Conservation (phyloP, 2,113 vertebrate genomes). For the Xiphophorus couchianus region DNA sequence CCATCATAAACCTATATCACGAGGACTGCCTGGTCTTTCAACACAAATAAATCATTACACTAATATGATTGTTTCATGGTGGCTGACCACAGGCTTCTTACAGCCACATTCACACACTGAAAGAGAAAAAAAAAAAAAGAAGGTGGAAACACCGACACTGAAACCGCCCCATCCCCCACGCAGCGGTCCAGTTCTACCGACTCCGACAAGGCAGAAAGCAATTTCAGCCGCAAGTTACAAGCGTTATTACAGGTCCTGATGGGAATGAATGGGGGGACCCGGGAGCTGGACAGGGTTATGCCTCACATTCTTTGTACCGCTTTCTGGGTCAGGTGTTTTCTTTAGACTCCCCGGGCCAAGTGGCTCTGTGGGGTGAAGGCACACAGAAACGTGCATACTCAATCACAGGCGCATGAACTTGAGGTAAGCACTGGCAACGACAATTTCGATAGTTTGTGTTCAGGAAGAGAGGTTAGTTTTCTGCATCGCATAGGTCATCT, state of each 20-base stretch:
- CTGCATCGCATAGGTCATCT: slow-evolving; percentile 18
- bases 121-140: too few species aligned
- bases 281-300: slow-evolving; percentile 52
- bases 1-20: slow-evolving; percentile 66
- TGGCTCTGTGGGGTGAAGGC: neutral
- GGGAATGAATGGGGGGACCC: slow-evolving; percentile 73
- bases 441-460: slow-evolving; percentile 18
- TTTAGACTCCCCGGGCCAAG: slow-evolving; percentile 12
- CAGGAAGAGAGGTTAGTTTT: slow-evolving; percentile 19
- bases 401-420: slow-evolving; percentile 3
- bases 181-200: slow-evolving; percentile 50
- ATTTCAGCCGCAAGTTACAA: slow-evolving; percentile 81
- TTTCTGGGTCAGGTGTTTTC: slow-evolving; percentile 66
- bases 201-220: slow-evolving; percentile 74
- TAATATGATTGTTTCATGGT: slow-evolving; percentile 75
- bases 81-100: slow-evolving; percentile 57
- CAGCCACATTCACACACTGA: slow-evolving; percentile 21
- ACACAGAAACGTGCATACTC: neutral
- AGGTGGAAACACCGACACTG: neutral
- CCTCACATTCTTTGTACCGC: slow-evolving; percentile 49
- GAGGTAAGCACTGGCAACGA: neutral
- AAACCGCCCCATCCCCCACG: slow-evolving; percentile 30
- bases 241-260: slow-evolving; percentile 75
- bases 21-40: slow-evolving; percentile 54
- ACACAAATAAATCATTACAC: slow-evolving; percentile 79